Base-by-base conservation (phyloP, 1,140 invertebrate species). In the Aphaenogaster rudis region DNA sequence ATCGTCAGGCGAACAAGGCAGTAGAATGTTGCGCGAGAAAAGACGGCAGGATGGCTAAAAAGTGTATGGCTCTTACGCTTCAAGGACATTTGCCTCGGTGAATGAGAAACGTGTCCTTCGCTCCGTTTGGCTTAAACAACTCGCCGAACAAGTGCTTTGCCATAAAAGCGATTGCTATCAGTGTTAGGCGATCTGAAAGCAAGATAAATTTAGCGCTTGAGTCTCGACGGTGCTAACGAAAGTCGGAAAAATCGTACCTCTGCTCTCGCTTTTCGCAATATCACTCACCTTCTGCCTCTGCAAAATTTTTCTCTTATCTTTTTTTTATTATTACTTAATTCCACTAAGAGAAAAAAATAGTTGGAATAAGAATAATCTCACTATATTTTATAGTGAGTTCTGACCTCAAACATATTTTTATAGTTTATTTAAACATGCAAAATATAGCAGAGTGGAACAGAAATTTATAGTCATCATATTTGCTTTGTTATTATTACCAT, bases 91-190 rank as follows among this genome's bases (percentile, higher is more conserved):
- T 39, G 57, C 9, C 9, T 4, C 17, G 76, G 57, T 11, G 42
- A 79, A 45, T 21, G 78, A 80, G 61, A 69, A 54, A 64, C 33
- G n/a, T 67, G 45, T 52, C 33, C 45, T 80, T 9, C 28, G 8
- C 61, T 52, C 6, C 50, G 63, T 80, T 80, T 67, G 63, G 54
- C 17, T 82, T 61, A 82, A 72, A 72, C 54, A 82, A 82, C 54
- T 82, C 54, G 52, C 15, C 39, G 52, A 71, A 71, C 52, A 59
- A 71, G 50, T 36, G 11, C 21, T n/a, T 59, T 39, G 52, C 21
- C 17, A 57, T 82, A 39, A 82, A 61, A 61, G 52, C 28, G 11
- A 36, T 61, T 42, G 42, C 52, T 72, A 71, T 59, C 80, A 52
- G 66, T 59, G 9, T 28, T 71, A 45, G 54, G 13, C 59, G 52